These are phyloP conservation scores for Amazona ochrocephala DNA, from an alignment of 2,797 vertebrate genomes.

Conservation along the genomic window DNA sequence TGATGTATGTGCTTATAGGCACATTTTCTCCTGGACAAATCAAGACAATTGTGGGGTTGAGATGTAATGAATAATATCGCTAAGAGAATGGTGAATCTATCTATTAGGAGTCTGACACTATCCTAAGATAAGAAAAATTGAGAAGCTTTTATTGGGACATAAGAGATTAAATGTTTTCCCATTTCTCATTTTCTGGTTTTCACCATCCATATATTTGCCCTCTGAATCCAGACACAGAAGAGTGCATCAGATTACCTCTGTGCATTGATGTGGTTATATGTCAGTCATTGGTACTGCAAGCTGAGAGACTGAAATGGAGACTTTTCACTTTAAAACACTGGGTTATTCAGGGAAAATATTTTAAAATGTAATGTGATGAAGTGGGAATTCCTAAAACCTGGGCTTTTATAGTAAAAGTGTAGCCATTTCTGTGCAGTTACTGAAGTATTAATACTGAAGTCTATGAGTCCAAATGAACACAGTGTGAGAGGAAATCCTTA, in stretches of 20 bases:
- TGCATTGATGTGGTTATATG: not conserved
- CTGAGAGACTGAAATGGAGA: not conserved
- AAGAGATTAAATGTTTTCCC: not conserved
- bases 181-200: not conserved
- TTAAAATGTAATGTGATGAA: not conserved
- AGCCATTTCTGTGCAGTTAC: not conserved
- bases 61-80: not conserved
- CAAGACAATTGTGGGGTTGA: not conserved
- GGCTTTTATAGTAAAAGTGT: not conserved
- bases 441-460: not conserved
- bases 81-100: not conserved
- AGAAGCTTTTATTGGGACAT: not conserved
- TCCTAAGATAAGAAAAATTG: not conserved
- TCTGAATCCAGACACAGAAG: not conserved
- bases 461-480: not conserved
- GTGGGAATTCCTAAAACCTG: not conserved
- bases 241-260: not conserved
- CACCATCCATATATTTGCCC: not conserved
- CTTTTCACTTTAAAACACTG: not conserved
- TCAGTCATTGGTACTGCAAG: not conserved
- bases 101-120: not conserved
- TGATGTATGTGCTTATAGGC: not conserved
- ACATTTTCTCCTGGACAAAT: not conserved
- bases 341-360: not conserved
- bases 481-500: not conserved